Evolutionary conservation across 2,113 vertebrate species (phyloP).

Genomic region (Lamprotornis superbus): DNA sequence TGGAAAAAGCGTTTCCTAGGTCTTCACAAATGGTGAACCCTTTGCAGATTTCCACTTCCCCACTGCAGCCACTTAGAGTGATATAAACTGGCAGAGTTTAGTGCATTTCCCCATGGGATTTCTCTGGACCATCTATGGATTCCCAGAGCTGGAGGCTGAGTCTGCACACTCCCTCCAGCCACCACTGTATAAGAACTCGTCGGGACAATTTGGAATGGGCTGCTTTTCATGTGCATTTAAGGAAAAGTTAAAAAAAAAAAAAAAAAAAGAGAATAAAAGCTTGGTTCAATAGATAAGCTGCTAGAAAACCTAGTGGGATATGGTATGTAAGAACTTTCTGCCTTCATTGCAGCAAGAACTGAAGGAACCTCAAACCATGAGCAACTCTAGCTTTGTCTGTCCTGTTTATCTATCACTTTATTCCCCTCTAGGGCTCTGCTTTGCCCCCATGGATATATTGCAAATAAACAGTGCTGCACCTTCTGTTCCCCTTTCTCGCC

Average conservation of each 20-base stretch:
- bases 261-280: neutral
- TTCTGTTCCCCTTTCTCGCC: neutral
- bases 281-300: neutral
- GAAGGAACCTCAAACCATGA: neutral
- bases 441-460: neutral
- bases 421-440: neutral
- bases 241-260: neutral
- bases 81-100: neutral
- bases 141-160: neutral
- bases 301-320: neutral
- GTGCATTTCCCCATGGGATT: neutral
- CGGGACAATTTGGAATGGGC: neutral
- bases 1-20: neutral
- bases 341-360: neutral
- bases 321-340: neutral
- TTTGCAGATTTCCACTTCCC: neutral
- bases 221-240: neutral
- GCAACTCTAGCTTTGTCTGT: neutral
- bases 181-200: fast-evolving
- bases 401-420: neutral
- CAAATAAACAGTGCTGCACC: neutral
- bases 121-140: neutral
- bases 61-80: neutral
- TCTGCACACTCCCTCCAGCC: neutral
- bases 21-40: neutral